Base-by-base conservation (phyloP, 1,140 invertebrate species). In the Trachymyrmex septentrionalis region DNA sequence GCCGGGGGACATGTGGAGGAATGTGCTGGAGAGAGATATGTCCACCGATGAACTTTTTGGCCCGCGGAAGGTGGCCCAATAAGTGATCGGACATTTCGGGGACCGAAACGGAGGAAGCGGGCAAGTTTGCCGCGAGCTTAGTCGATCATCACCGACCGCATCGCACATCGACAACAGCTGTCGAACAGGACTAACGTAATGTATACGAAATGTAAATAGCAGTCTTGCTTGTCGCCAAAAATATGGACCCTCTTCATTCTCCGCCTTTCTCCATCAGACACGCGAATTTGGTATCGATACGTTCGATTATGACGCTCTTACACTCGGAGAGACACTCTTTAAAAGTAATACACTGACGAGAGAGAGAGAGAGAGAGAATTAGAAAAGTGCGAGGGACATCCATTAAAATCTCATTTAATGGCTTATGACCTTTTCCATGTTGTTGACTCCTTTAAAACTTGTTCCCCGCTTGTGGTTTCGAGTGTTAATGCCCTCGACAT, bases 31-130 rank as follows among this genome's bases (percentile, higher is more conserved):
- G 64, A 82, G 44, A 48, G 80, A 84, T 84, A 84, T 84, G 80
- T 84, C 57, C 57, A 84, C 57, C 69, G 67, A 86, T 77, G 81
- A 63, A 87, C 78, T 90, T 90, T 90, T 90, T 90, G 73, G 88
- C 72, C 27, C 85, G 76, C 48, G 64, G 55, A 69, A 85, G 87
- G 64, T 90, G 89, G 88, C 66, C 86, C 88, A 80, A 89, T 89
- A 85, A 87, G 69, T 73, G 86, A 84, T 77, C 85, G 85, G 50
- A 27, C 38, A 27, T 73, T 59, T 82, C 30, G 64, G 59, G 59
- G 44, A 69, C 69, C 53, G 80, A 30, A 69, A 27, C 9, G 81
- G 19, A 55, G 57, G 50, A 9, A n/a, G n/a, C 24, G 67, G n/a
- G 19, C 24, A 27, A 38, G 48, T 21, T 30, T 2, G 71, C 50